Conservation (phyloP, 2,888 invertebrate genomes). For the Teleiodes luculella region DNA sequence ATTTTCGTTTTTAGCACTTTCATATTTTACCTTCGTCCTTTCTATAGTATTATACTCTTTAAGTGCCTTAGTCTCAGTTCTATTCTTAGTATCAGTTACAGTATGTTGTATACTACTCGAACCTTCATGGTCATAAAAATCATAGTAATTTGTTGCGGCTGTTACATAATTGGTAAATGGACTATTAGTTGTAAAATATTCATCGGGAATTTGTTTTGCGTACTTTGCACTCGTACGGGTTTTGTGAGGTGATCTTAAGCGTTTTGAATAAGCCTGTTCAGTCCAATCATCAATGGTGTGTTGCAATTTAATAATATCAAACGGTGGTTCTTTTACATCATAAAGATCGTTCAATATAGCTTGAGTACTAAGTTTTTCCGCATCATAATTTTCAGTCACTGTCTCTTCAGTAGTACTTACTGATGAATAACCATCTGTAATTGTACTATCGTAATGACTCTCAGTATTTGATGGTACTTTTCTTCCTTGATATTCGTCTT, state of each 20-base stretch:
- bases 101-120: constrained; percentile 68
- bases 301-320: constrained; percentile 86
- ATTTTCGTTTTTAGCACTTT: constrained; percentile 46
- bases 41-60: constrained; percentile 62
- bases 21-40: constrained; percentile 45
- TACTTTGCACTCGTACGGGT: constrained; percentile 78
- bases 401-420: constrained; percentile 47
- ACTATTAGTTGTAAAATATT: constrained; percentile 83
- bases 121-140: constrained; percentile 69
- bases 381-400: constrained; percentile 70
- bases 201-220: constrained; percentile 87
- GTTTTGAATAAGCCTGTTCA: constrained; percentile 83
- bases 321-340: constrained; percentile 76
- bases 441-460: constrained; percentile 33
- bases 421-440: constrained; percentile 44
- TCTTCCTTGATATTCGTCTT: constrained; percentile 64
- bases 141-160: constrained; percentile 51
- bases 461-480: constrained; percentile 67
- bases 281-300: constrained; percentile 93
- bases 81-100: constrained; percentile 48
- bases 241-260: constrained; percentile 65
- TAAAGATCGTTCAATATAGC: constrained; percentile 55
- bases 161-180: constrained; percentile 55
- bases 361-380: constrained; percentile 65
- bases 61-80: constrained; percentile 33